Percentiles rank a stretch among this genome's conserved stretches.
Evolutionary conservation across 2,888 invertebrate species (phyloP).

Genomic region (Sinohyriopsis cumingii): DNA sequence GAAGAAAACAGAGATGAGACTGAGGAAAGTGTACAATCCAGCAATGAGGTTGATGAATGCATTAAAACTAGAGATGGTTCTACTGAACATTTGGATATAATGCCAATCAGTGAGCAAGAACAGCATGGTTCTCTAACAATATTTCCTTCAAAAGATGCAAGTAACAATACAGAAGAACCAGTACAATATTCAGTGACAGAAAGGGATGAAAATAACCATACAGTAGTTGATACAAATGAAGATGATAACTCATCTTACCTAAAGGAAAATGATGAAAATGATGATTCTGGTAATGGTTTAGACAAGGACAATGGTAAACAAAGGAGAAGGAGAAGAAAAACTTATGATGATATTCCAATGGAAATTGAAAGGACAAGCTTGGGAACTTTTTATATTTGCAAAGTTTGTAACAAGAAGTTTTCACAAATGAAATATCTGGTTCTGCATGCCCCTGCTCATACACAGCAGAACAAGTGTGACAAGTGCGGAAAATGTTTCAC

Average conservation of each 20-base stretch:
- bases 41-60: too few relatives aligned
- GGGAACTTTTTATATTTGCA: slow-evolving; percentile 15
- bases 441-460: slow-evolving; percentile 72
- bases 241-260: not conserved
- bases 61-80: too few relatives aligned
- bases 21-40: not conserved
- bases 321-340: slow-evolving; percentile 8
- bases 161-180: not conserved
- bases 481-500: slow-evolving; percentile 67
- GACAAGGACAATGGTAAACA: slow-evolving; percentile 4
- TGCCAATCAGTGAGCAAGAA: too few relatives aligned
- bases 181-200: not conserved
- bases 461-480: slow-evolving; percentile 67
- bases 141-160: too few relatives aligned
- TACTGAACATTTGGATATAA: too few relatives aligned
- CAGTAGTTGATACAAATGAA: slow-evolving; percentile 5
- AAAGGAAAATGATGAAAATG: slow-evolving; percentile 7
- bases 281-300: not conserved
- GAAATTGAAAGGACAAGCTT: slow-evolving; percentile 27
- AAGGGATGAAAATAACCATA: not conserved
- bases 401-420: slow-evolving; percentile 71
- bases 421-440: slow-evolving; percentile 72
- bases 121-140: too few relatives aligned
- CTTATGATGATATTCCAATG: slow-evolving; percentile 12
- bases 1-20: slow-evolving; percentile 2